Evolutionary conservation across 2,888 invertebrate genomes (phyloP), one percentile per base, ranked within the genome.

Genomic region (Acanthosepion lycidas): DNA sequence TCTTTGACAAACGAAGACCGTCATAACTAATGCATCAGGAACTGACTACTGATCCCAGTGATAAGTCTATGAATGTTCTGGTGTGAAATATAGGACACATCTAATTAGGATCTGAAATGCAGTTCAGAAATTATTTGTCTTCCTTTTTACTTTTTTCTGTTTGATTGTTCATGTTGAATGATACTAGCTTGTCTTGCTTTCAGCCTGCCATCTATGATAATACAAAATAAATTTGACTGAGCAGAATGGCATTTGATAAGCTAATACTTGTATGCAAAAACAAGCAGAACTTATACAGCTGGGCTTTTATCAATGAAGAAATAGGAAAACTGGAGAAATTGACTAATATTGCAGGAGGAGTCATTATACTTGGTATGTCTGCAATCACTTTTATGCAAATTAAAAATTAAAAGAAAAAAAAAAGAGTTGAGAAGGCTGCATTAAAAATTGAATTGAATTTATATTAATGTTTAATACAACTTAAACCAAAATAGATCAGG

Each of bases 31-130:
- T n/a, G 78, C 33, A 33, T 78, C n/a, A 78, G 78, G n/a, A 12
- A 78, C 78, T 33, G 78, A 33, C 78, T 78, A n/a, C 33, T 78
- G 78, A 78, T 78, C n/a, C n/a, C 4, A 78, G 12, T 12, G 78
- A 78, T 78, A 78, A 78, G 78, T 78, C 78, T 78, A 33, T 78
- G 78, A 78, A n/a, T 33, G n/a, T n/a, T 78, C n/a, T 78, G n/a
- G 12, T 4, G 78, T 78, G 15, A n/a, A 78, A 78, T n/a, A 33
- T 78, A 18, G 78, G n/a, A 78, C 18, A 78, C 12, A 78, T 78
- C 78, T 78, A 78, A 78, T 78, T 78, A 78, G 78, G 78, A 78
- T 78, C 33, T 15, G 78, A 33, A 78, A 78, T 78, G 78, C 78
- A 78, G 15, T 78, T 78, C n/a, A 78, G 18, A n/a, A 78, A 78